Evolutionary conservation across 2,113 vertebrate genomes (phyloP).

Genomic region (Scomber colias): DNA sequence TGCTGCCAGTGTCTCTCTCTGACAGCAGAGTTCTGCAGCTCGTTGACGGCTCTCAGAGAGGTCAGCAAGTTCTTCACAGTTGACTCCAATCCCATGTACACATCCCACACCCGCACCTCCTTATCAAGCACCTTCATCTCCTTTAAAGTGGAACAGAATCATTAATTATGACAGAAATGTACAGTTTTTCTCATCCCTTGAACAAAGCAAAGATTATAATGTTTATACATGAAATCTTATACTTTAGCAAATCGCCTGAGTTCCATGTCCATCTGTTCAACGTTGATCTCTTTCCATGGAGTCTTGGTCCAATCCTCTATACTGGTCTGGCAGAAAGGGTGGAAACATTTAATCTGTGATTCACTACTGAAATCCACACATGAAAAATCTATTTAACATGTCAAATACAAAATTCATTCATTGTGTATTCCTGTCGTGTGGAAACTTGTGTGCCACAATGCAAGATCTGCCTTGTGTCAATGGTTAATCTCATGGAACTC

Average conservation of each 20-base stretch:
- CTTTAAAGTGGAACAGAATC: constrained; percentile 48
- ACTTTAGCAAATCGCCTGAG: constrained; percentile 89
- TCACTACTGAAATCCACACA: not conserved
- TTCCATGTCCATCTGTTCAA: constrained; percentile 90
- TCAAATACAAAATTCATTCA: not conserved
- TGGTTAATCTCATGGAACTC: not conserved
- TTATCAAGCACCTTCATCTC: constrained; percentile 87
- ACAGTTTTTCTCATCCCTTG: not conserved
- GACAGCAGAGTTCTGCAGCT: constrained; percentile 82
- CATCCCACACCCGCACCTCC: constrained; percentile 81
- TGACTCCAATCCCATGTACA: constrained; percentile 79
- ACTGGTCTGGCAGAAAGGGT: constrained; percentile 81
- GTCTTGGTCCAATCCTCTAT: constrained; percentile 91
- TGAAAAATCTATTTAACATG: not conserved
- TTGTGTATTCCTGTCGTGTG: not conserved
- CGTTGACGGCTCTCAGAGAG: constrained; percentile 85
- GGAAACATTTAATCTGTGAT: not conserved
- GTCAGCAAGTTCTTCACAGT: constrained; percentile 83
- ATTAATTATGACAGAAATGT: not conserved
- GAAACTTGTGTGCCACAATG: not conserved
- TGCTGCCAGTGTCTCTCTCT: constrained; percentile 84
- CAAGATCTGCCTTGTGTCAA: not conserved
- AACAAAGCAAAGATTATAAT: not conserved
- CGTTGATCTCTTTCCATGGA: constrained; percentile 89
- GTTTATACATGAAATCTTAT: not conserved